A percentile compares a stretch with the other conserved stretches of the same genome.
phyloP scores from a whole-genome alignment of 2,113 vertebrate species.

The Fulmarus glacialis region DNA sequence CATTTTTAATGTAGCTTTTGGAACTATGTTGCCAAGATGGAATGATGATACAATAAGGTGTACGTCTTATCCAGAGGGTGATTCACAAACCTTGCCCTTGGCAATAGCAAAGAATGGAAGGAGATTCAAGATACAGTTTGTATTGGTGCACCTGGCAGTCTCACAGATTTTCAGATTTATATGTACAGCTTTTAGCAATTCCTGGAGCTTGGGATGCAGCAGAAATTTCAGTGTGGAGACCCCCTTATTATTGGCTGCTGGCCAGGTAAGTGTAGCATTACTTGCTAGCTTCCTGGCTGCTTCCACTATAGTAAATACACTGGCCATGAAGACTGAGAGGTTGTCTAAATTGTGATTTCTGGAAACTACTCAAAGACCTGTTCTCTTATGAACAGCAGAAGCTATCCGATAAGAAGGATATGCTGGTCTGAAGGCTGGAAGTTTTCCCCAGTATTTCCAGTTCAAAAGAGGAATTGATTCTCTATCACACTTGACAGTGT shows the following conservation, averaged over 20 bases:
- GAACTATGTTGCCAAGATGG: background rate
- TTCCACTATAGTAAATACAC: background rate
- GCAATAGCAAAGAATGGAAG: background rate
- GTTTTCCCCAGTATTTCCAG: background rate
- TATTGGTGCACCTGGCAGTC: background rate
- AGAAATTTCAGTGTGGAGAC: background rate
- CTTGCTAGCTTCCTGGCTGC: background rate
- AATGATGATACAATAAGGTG: background rate
- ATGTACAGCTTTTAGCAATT: background rate
- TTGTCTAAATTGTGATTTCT: background rate
- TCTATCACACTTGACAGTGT: background rate
- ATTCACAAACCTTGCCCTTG: background rate
- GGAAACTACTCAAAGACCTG: background rate
- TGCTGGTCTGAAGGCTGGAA: background rate
- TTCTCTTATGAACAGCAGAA: background rate
- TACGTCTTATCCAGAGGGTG: background rate
- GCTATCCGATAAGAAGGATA: background rate
- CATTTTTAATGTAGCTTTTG: background rate
- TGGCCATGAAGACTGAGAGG: background rate
- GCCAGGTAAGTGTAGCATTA: background rate
- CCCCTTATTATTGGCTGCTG: accelerated
- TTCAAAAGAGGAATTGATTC: background rate
- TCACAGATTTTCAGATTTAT: background rate
- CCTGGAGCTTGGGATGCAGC: background rate
- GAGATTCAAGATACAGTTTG: background rate